phyloP scores from a whole-genome alignment of 1,140 invertebrate genomes.

The Zelostemma sp. region DNA sequence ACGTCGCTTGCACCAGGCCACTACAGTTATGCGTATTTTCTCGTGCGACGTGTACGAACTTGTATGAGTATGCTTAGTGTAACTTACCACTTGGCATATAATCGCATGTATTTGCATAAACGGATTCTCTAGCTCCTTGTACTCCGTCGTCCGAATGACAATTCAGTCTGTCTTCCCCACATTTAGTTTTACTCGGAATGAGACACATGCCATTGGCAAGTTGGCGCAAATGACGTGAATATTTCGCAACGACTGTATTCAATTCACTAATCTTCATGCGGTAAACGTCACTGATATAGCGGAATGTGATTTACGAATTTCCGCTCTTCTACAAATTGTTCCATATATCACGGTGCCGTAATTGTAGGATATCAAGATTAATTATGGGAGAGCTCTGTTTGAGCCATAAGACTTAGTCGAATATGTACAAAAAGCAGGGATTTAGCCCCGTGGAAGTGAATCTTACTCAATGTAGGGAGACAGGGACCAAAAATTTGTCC shows the following conservation, averaged over 20 bases:
- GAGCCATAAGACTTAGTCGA: too few species aligned
- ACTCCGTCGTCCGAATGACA: constrained; percentile 7
- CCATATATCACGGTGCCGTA: background rate
- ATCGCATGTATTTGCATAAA: constrained; percentile 31
- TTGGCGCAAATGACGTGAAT: constrained; percentile 22
- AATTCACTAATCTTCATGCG: constrained; percentile 15
- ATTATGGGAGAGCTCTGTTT: background rate
- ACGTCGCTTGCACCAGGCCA: background rate
- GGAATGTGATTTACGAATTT: constrained; percentile 21
- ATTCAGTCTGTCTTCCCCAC: constrained; percentile 17
- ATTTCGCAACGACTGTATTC: constrained; percentile 3
- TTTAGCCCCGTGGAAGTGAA: too few species aligned
- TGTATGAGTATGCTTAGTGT: background rate
- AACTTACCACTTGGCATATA: constrained; percentile 18
- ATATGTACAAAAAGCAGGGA: too few species aligned
- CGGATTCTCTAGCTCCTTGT: constrained; percentile 17
- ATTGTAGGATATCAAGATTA: constrained; percentile 1
- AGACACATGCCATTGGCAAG: constrained; percentile 19
- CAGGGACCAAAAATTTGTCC: too few species aligned
- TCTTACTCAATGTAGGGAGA: too few species aligned
- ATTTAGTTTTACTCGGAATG: constrained; percentile 3
- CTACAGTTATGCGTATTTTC: background rate
- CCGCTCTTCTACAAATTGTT: constrained; percentile 12
- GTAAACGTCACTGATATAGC: background rate
- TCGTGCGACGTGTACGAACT: background rate